Evolutionary conservation across 2,888 invertebrate genomes (phyloP).

Genomic region (Linnaemya vulpina): DNA sequence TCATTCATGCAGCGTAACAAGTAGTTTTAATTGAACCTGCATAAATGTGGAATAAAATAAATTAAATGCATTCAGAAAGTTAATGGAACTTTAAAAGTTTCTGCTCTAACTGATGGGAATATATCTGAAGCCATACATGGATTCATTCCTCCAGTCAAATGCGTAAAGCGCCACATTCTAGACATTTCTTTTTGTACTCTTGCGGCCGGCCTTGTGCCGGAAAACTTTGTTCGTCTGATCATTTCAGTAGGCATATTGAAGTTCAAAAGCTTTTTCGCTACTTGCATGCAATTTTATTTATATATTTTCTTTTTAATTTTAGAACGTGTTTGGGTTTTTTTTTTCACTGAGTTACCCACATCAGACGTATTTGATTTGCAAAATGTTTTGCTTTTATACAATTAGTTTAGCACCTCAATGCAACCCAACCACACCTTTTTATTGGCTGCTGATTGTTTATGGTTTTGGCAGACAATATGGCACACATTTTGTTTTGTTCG

Average conservation of each 20-base stretch:
- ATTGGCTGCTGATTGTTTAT: conserved; percentile 33
- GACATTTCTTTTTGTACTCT: not conserved
- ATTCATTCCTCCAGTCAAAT: not conserved
- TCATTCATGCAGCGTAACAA: conserved; percentile 55
- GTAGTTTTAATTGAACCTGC: conserved; percentile 6
- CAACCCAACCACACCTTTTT: conserved; percentile 62
- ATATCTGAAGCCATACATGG: not conserved
- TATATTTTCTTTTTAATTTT: conserved; percentile 9
- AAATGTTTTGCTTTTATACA: conserved; percentile 29
- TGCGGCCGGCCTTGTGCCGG: conserved; percentile 12
- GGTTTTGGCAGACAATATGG: conserved; percentile 64
- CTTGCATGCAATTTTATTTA: conserved; percentile 13
- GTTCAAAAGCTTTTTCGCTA: conserved; percentile 35
- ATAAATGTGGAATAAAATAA: not conserved
- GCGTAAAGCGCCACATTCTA: not conserved
- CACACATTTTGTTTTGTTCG: conserved; percentile 48
- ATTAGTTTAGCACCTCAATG: conserved; percentile 40
- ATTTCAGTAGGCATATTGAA: conserved; percentile 53
- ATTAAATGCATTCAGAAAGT: not conserved
- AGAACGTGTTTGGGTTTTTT: conserved; percentile 52
- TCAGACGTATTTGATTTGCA: conserved; percentile 15
- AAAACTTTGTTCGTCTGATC: not conserved
- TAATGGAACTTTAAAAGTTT: not conserved
- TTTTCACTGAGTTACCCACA: conserved; percentile 27
- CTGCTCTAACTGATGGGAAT: not conserved